These are phyloP conservation scores for Mythimna vitellina DNA, from an alignment of 2,888 invertebrate species.

Conservation along the genomic window DNA sequence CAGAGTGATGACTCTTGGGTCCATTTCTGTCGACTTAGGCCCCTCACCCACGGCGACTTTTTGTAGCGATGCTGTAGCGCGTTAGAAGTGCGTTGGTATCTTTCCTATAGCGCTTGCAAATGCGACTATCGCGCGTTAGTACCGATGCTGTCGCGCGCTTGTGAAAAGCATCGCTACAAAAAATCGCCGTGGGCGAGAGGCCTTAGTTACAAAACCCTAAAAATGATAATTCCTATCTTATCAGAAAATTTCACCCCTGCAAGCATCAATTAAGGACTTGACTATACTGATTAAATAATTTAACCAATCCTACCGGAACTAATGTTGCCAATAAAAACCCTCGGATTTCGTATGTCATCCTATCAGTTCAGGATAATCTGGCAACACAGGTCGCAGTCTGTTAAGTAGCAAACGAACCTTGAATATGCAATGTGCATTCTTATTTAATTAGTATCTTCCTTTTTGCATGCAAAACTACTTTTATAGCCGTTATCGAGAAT, in stretches of 20 bases:
- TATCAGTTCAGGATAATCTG: constrained; percentile 57
- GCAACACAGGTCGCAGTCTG: constrained; percentile 46
- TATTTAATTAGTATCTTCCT: constrained; percentile 62
- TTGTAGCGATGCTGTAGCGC: too few relatives aligned
- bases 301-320: constrained; percentile 15
- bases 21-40: too few relatives aligned
- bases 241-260: background rate
- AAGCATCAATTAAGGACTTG: background rate
- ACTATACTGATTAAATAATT: background rate
- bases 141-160: too few relatives aligned
- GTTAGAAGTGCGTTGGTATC: too few relatives aligned
- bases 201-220: too few relatives aligned
- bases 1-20: too few relatives aligned
- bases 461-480: constrained; percentile 52
- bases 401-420: constrained; percentile 56
- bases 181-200: too few relatives aligned
- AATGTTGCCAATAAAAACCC: constrained; percentile 42
- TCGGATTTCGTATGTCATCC: constrained; percentile 4
- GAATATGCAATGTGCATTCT: constrained; percentile 50
- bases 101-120: too few relatives aligned
- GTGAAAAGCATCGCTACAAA: too few relatives aligned
- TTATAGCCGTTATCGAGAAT: constrained; percentile 43
- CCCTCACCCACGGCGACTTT: too few relatives aligned
- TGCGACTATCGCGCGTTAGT: too few relatives aligned
- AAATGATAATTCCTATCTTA: background rate